Evolutionary conservation across 2,797 vertebrate genomes (phyloP).

Genomic region (Microcaecilia unicolor): DNA sequence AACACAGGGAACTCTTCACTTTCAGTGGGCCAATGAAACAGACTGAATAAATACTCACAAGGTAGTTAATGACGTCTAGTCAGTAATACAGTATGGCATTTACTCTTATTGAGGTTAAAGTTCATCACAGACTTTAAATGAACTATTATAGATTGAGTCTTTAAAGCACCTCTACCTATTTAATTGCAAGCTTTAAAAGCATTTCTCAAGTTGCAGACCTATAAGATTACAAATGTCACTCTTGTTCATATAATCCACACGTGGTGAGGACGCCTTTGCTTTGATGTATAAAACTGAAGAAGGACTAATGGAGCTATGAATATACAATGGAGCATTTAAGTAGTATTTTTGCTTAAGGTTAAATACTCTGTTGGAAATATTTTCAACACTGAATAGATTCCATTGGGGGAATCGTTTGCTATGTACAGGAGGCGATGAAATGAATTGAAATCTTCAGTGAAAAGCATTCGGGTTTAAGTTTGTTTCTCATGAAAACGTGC

Average conservation of each 20-base stretch:
- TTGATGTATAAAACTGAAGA: slow-evolving; percentile 84
- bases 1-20: slow-evolving; percentile 24
- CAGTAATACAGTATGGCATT: slow-evolving; percentile 50
- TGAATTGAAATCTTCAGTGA: slow-evolving; percentile 39
- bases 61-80: slow-evolving; percentile 51
- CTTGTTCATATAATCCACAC: slow-evolving; percentile 79
- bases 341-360: slow-evolving; percentile 75
- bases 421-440: slow-evolving; percentile 34
- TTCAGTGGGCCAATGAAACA: slow-evolving; percentile 37
- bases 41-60: slow-evolving; percentile 47
- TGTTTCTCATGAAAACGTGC: no score
- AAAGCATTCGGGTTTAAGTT: slow-evolving; percentile 14
- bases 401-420: slow-evolving; percentile 39
- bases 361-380: slow-evolving; percentile 68
- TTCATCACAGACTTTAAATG: slow-evolving; percentile 65
- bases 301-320: slow-evolving; percentile 83
- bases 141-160: slow-evolving; percentile 61
- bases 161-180: slow-evolving; percentile 56
- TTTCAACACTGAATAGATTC: slow-evolving; percentile 61
- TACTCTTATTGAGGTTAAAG: slow-evolving; percentile 54
- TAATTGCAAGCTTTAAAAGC: slow-evolving; percentile 71
- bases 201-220: slow-evolving; percentile 72
- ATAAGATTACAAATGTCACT: slow-evolving; percentile 78
- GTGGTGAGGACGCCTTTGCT: slow-evolving; percentile 69
- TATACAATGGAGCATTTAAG: slow-evolving; percentile 86